Conservation (phyloP, 2,113 vertebrate species). For the Uropsilus gracilis region DNA sequence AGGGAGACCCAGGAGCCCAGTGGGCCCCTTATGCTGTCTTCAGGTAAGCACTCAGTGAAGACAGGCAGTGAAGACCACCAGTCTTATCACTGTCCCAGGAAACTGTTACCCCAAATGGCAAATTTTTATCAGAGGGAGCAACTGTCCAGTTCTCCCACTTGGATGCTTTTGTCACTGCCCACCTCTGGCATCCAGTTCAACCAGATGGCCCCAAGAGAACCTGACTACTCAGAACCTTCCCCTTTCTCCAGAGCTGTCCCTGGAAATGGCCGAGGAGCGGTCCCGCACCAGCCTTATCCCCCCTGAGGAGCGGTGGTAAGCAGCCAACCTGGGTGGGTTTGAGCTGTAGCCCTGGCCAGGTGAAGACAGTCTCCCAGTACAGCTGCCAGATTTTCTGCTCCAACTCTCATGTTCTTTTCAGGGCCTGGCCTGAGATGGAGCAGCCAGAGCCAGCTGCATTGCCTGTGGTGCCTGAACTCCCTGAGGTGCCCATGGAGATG, state of each 20-base stretch:
- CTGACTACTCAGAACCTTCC: not conserved
- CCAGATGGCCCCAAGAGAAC: not conserved
- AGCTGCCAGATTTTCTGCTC: not conserved
- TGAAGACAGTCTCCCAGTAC: not conserved
- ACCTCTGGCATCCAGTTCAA: not conserved
- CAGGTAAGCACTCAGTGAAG: slow-evolving; percentile 62
- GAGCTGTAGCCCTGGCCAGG: not conserved
- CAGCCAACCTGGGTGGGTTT: accelerated
- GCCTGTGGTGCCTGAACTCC: slow-evolving; percentile 76
- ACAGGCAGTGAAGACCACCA: not conserved
- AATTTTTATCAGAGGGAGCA: not conserved
- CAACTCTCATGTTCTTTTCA: not conserved
- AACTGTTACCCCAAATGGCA: not conserved
- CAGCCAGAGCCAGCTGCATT: slow-evolving; percentile 59
- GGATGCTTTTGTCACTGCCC: not conserved
- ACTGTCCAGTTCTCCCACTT: not conserved
- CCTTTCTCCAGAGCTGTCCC: slow-evolving; percentile 74
- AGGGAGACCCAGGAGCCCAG: slow-evolving; percentile 80
- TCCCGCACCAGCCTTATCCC: slow-evolving; percentile 74
- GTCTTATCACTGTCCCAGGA: not conserved
- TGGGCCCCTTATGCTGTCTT: slow-evolving; percentile 68
- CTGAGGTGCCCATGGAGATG: slow-evolving; percentile 74
- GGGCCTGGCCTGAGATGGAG: slow-evolving; percentile 68
- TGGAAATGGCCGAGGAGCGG: slow-evolving; percentile 84
- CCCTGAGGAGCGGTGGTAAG: slow-evolving; percentile 80